These are phyloP conservation scores for Misgurnus anguillicaudatus DNA, from an alignment of 2,113 vertebrate genomes.

Conservation along the genomic window DNA sequence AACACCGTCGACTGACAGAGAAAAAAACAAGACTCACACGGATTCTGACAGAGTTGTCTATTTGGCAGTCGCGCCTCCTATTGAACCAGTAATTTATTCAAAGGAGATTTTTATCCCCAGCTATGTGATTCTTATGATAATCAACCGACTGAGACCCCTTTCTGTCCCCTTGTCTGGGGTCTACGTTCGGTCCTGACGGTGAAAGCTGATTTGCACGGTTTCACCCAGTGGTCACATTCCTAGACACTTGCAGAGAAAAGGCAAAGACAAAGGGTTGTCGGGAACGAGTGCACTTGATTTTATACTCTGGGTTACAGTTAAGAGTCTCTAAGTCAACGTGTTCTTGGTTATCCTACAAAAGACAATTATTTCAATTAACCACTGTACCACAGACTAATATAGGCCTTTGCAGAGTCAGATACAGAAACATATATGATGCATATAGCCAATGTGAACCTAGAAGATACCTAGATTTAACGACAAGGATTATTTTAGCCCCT, in stretches of 20 bases:
- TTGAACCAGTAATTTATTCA: constrained; percentile 83
- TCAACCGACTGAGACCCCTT: constrained; percentile 67
- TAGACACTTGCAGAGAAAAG: constrained; percentile 72
- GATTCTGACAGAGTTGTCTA: constrained; percentile 80
- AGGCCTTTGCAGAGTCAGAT: background rate
- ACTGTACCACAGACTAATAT: background rate
- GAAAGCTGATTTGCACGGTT: constrained; percentile 82
- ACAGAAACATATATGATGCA: background rate
- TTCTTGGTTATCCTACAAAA: constrained; percentile 52
- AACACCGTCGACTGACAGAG: constrained; percentile 53
- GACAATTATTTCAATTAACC: background rate
- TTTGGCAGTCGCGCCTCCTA: constrained; percentile 83
- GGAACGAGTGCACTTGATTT: constrained; percentile 69
- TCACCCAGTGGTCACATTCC: constrained; percentile 75
- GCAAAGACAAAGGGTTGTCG: constrained; percentile 64
- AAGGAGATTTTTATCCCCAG: constrained; percentile 82
- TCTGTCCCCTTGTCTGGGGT: constrained; percentile 73
- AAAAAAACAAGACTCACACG: constrained; percentile 48
- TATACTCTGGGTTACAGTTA: constrained; percentile 61
- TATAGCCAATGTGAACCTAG: background rate
- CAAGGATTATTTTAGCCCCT: background rate
- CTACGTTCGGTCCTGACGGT: constrained; percentile 74
- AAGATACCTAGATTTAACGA: too few relatives aligned
- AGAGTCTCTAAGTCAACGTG: constrained; percentile 70
- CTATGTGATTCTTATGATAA: constrained; percentile 82